Evolutionary conservation across 1,140 invertebrate species (phyloP).

Genomic region (Micrasema minimum): DNA sequence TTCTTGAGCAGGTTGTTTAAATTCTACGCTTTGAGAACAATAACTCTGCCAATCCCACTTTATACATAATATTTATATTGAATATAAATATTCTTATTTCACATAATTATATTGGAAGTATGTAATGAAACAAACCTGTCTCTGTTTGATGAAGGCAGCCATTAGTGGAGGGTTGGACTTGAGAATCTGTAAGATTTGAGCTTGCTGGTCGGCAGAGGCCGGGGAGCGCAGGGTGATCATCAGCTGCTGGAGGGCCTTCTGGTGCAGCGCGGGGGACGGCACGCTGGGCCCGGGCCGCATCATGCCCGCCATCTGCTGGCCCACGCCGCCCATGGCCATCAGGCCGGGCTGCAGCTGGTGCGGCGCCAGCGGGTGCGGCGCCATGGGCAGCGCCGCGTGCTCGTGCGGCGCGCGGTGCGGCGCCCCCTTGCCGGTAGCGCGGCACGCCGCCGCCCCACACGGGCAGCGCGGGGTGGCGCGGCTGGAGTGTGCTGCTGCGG

Average conservation of each 20-base stretch:
- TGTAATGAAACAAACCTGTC: constrained; percentile 71
- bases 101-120: no score
- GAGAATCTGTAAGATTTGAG: constrained; percentile 91
- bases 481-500: constrained; percentile 56
- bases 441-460: constrained; percentile 69
- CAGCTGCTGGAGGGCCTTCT: constrained; percentile 88
- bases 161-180: constrained; percentile 95
- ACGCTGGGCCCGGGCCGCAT: constrained; percentile 61
- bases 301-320: constrained; percentile 43
- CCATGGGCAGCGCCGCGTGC: constrained; percentile 60
- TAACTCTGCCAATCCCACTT: no score
- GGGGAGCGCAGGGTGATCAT: constrained; percentile 90
- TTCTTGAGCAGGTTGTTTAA: no score
- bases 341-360: constrained; percentile 57
- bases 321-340: constrained; percentile 57
- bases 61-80: no score
- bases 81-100: no score
- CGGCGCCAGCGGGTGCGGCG: constrained; percentile 57
- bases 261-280: constrained; percentile 67
- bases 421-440: constrained; percentile 63
- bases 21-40: no score
- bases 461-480: constrained; percentile 63
- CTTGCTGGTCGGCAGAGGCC: constrained; percentile 90
- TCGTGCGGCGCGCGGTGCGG: constrained; percentile 61
- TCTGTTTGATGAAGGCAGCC: constrained; percentile 96